phyloP scores from a whole-genome alignment of 2,797 vertebrate species.

The Acrocephalus scirpaceus region DNA sequence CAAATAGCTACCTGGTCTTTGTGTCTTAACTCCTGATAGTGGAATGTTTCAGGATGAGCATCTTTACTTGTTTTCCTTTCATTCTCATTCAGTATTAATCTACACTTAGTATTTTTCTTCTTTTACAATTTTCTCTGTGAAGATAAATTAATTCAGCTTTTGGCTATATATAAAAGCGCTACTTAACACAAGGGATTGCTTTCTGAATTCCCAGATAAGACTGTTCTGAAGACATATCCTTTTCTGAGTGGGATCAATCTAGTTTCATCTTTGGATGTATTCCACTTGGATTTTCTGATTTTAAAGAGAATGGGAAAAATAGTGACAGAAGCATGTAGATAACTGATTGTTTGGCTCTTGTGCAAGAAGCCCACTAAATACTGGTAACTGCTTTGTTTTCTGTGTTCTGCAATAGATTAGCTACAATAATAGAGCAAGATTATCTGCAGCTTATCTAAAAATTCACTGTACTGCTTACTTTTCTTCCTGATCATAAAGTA shows the following conservation, averaged over 20 bases:
- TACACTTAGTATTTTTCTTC: background rate
- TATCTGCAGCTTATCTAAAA: background rate
- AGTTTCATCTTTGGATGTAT: background rate
- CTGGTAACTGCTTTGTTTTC: background rate
- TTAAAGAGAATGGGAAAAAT: background rate
- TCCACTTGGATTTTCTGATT: background rate
- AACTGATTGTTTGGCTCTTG: background rate
- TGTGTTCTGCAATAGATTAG: background rate
- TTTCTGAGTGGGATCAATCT: background rate
- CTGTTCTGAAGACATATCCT: background rate
- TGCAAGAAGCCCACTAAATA: background rate
- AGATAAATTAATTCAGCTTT: background rate
- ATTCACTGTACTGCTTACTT: background rate
- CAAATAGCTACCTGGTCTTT: background rate
- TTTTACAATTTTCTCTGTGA: background rate
- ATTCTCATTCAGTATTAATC: background rate
- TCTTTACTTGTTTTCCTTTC: background rate
- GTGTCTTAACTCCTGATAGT: background rate
- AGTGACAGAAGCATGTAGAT: background rate
- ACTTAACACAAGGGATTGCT: background rate
- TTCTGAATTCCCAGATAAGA: background rate
- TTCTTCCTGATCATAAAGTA: background rate
- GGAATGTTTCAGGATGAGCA: background rate
- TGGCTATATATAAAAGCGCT: background rate
- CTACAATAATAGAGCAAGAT: background rate